Evolutionary conservation across 2,797 vertebrate genomes (phyloP).

Genomic region (Siniperca scherzeri): DNA sequence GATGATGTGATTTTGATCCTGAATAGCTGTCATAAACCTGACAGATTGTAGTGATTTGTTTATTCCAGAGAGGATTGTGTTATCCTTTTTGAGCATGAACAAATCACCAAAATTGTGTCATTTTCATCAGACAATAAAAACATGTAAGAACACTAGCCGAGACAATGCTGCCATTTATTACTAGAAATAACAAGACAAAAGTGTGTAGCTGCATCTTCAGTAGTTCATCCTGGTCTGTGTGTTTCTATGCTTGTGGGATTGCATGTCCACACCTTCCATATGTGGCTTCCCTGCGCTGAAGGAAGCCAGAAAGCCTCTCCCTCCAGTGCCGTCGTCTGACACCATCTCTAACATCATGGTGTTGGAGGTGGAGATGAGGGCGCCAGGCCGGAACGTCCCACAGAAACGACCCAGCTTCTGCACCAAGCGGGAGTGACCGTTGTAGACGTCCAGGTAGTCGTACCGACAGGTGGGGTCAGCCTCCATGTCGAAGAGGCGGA

Average conservation of each 20-base stretch:
- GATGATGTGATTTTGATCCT: neutral
- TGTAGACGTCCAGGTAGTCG: constrained; percentile 91
- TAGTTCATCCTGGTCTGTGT: neutral
- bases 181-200: neutral
- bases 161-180: neutral
- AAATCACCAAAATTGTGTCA: neutral
- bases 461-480: constrained; percentile 91
- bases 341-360: constrained; percentile 92
- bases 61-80: neutral
- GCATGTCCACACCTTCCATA: constrained; percentile 82
- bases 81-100: neutral
- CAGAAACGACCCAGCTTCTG: constrained; percentile 92
- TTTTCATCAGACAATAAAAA: neutral
- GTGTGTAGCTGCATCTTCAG: neutral
- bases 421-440: constrained; percentile 84
- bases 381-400: constrained; percentile 92
- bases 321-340: constrained; percentile 86
- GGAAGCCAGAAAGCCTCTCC: constrained; percentile 90
- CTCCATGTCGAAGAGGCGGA: constrained; percentile 93
- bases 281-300: constrained; percentile 90
- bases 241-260: neutral
- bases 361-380: constrained; percentile 90
- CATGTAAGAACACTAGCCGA: neutral
- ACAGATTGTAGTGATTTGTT: neutral
- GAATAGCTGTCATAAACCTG: neutral